Evolutionary conservation across 2,113 vertebrate species (phyloP), one percentile per base, ranked within the genome.

Genomic region (Seriola rivoliana): DNA sequence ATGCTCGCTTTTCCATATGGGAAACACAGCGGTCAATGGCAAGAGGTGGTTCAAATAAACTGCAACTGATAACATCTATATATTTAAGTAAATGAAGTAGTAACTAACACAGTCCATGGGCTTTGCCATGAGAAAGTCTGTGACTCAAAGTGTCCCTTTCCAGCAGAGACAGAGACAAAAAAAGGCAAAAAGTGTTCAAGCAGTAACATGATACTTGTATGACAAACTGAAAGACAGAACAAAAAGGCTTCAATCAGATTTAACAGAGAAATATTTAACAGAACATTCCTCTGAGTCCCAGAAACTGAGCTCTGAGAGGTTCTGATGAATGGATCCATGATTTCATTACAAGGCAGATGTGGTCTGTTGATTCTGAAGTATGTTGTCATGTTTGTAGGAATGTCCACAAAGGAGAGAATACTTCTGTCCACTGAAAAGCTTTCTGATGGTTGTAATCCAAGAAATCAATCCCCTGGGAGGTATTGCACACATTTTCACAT

Each of bases 141-240:
- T 70, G 50, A 85, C 75, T 75, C 48, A 10, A 80, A 54, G 55
- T 80, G 86, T 91, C 92, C 88, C 86, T 91, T 89, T 85, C 88
- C 92, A 93, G 92, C 89, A 93, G 89, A 92, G 92, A 93, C 83
- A 42, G 40, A 42, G 42, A 65, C 57, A 70, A 82, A 48, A 77
- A 78, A 91, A 92, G 88, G 81, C 81, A 88, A 75, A 29, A 83
- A 55, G 84, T 82, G 77, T 78, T 81, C 55, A 71, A 85, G 74
- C 78, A 55, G 66, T 75, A 63, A 87, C 67, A 55, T 69, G 64
- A 87, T 7, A 85, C 34, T 10, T 19, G 38, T n/a, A 67, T 29
- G 36, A 86, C 68, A 57, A 81, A 84, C 69, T 1, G 25, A 85
- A 65, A 85, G 52, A 82, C 3, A 48, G 50, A 74, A 55, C 60